These are phyloP conservation scores for Xiphophorus hellerii DNA, from an alignment of 2,113 vertebrate species.

Conservation along the genomic window DNA sequence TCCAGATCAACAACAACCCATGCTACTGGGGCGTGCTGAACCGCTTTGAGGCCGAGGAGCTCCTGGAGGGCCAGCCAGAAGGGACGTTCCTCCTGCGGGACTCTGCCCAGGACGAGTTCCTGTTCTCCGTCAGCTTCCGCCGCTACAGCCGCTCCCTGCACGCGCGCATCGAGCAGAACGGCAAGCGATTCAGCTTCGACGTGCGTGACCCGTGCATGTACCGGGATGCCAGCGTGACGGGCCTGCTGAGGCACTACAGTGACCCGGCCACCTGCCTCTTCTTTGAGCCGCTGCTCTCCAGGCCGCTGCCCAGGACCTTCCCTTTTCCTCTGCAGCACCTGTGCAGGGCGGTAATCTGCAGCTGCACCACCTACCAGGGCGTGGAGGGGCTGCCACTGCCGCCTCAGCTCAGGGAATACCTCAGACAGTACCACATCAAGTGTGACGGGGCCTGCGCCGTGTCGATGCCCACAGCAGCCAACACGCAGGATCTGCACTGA, in stretches of 20 bases:
- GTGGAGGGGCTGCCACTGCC: slow-evolving; percentile 88
- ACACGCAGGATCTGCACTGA: neutral
- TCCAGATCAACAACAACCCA: slow-evolving; percentile 95
- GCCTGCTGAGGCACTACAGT: slow-evolving; percentile 94
- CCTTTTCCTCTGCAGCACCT: slow-evolving; percentile 94
- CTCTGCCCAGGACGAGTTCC: slow-evolving; percentile 95
- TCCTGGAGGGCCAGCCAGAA: slow-evolving; percentile 95
- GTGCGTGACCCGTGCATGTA: slow-evolving; percentile 96
- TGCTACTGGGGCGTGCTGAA: slow-evolving; percentile 98
- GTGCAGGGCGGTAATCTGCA: slow-evolving; percentile 92
- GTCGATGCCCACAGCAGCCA: slow-evolving; percentile 31
- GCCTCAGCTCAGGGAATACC: slow-evolving; percentile 89
- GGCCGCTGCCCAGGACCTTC: slow-evolving; percentile 90
- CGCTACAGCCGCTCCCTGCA: slow-evolving; percentile 97
- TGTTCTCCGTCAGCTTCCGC: slow-evolving; percentile 97
- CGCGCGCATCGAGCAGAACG: slow-evolving; percentile 95
- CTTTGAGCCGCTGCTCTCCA: slow-evolving; percentile 94
- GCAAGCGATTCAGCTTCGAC: slow-evolving; percentile 96
- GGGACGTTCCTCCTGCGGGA: slow-evolving; percentile 94
- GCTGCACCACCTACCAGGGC: slow-evolving; percentile 90
- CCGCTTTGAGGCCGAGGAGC: slow-evolving; percentile 93
- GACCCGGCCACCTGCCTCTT: slow-evolving; percentile 96
- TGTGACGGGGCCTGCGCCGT: slow-evolving; percentile 74
- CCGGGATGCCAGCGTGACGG: slow-evolving; percentile 91
- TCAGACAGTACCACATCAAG: slow-evolving; percentile 95